Base-by-base conservation (phyloP, 2,888 invertebrate genomes). In the Volucella bombylans region DNA sequence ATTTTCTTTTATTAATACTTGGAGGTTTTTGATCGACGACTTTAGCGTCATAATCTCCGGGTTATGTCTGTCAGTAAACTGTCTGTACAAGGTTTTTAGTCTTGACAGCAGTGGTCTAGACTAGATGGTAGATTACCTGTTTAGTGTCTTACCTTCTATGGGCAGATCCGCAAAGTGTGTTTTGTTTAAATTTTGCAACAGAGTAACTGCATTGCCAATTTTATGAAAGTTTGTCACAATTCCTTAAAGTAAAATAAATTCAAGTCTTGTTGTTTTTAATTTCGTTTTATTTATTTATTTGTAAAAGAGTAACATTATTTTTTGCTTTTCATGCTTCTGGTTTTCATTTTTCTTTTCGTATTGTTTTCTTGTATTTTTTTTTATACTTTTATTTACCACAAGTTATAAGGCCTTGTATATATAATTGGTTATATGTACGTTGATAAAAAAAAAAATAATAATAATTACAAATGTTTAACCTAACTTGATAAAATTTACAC, bases 341-440 rank as follows among this genome's bases (percentile, higher is more conserved):
- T 43, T 80, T 15, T 14, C 39, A 23, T 59, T 65, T 68, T 57
- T 57, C 11, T 50, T 54, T 49, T 45, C 43, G 23, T 43, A 73
- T 15, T 14, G 45, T 18, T 59, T 65, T 68, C 47, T 57, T n/a
- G 45, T 54, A 41, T 45, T 69, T 77, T 68, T 18, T n/a, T 62
- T 82, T 72, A 68, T 38, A 6, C 43, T 45, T 59, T 69, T 74
- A 41, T 64, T 68, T 80, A 62, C 67, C 68, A 82, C 86, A 86
- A 82, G 86, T 82, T 82, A 73, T 86, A 86, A 86, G 86, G 82
- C 85, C 65, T 77, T 86, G 85, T 54, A 59, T 77, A 67, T 86
- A 73, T 76, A 64, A 77, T 72, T 73, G 68, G 64, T 86, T 77
- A 82, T 82, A 68, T 61, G 57, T 69, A 68, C 68, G 57, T 69